Base-by-base conservation (phyloP, 2,113 vertebrate species). In the Smithornis capensis region DNA sequence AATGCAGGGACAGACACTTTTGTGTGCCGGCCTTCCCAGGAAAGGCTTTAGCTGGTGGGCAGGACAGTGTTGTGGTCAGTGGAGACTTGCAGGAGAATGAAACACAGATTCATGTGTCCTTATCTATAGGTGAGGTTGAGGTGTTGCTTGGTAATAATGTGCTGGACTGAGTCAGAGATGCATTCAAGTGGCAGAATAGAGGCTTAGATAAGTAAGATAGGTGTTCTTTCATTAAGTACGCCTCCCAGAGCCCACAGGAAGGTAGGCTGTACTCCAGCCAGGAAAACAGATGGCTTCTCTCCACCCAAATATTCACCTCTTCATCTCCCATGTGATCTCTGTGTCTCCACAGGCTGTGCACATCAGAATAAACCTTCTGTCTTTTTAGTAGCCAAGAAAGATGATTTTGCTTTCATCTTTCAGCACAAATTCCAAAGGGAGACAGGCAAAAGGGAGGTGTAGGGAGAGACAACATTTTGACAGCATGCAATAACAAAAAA, bases 381-480 rank as follows among this genome's bases (percentile, higher is more conserved):
- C 49, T 89, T 80, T 77, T 90, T 27, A 77, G 60, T 70, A 92
- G 56, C 80, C 83, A 75, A 60, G 84, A 86, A 94, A 81, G 86
- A 83, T 35, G 65, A 62, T 19, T 71, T 68, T 63, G 52, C 91
- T 94, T 96, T 95, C 59, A 95, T 92, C 79, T 83, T 91, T 13
- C 82, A 90, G 65, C 80, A 82, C 16, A 60, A 96, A 90, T 90
- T 96, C 89, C 82, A 62, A 78, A 93, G 75, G 56, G 81, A 89
- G 59, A 37, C 40, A 65, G 79, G 77, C 50, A n/a, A 91, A 94
- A 91, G 90, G 67, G 83, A 95, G 42, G 80, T 65, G 76, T 19
- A 25, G 85, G 55, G 47, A 94, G n/a, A 90, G 80, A 81, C 76
- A 94, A 92, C 50, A 67, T 93, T 94, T 90, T 96, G 92, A 95